Percentiles rank a stretch among this genome's conserved stretches.
Evolutionary conservation across 30 jellyfish, hydroid and myxozoan genomes (phyloP).

Genomic region (Cassiopea andromeda): DNA sequence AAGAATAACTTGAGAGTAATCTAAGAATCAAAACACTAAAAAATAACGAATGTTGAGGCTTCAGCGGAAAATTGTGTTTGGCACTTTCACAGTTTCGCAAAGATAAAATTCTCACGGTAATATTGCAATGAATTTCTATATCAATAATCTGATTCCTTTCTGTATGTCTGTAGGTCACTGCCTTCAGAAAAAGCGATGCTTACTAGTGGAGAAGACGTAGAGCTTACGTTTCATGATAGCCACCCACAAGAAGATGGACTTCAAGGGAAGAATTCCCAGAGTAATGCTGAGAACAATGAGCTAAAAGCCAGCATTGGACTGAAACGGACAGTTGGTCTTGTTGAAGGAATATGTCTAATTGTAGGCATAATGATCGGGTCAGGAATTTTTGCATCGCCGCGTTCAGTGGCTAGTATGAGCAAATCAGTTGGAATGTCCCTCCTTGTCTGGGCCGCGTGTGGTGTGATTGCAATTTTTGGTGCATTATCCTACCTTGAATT

Average conservation of each 20-base stretch:
- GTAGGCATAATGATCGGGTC: conserved; percentile 86
- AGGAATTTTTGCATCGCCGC: conserved; percentile 95
- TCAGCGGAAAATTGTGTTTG: no score
- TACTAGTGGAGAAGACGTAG: not conserved
- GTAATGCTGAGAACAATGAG: not conserved
- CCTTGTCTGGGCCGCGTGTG: conserved; percentile 89
- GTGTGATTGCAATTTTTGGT: conserved; percentile 76
- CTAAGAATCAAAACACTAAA: no score
- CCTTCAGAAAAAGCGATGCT: conserved; percentile 2
- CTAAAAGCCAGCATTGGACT: not conserved
- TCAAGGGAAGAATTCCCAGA: not conserved
- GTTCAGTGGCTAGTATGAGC: conserved; percentile 67
- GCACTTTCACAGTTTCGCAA: no score
- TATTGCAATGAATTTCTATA: no score
- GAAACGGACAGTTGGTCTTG: conserved; percentile 52
- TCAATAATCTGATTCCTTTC: not conserved
- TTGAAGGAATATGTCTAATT: conserved; percentile 67
- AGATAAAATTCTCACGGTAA: no score
- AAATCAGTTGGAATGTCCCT: conserved; percentile 81
- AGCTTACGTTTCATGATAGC: not conserved
- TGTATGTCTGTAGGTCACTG: not conserved
- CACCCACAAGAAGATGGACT: not conserved
- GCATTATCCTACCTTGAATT: conserved; percentile 86
- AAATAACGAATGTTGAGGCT: no score
- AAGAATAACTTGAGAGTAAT: no score